These are phyloP conservation scores for Crocidura indochinensis DNA, from an alignment of 2,797 vertebrate genomes.

Conservation along the genomic window DNA sequence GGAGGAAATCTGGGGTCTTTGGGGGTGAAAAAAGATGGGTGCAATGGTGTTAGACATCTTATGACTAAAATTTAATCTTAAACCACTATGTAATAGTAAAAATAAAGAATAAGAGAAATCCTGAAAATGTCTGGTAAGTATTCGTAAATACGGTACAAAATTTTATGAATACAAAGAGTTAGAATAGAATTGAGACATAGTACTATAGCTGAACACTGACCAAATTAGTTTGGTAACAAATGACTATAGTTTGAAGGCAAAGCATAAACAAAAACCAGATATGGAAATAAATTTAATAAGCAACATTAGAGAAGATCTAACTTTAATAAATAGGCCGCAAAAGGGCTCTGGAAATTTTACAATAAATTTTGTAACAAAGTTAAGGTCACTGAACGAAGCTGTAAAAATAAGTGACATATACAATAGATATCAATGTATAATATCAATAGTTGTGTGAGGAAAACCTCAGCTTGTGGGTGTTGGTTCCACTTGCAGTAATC, in stretches of 20 bases:
- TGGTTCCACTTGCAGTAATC: no score
- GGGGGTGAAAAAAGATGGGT: no score
- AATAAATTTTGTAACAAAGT: not conserved
- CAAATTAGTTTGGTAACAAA: slow-evolving; percentile 56
- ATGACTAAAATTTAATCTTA: no score
- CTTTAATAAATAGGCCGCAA: not conserved
- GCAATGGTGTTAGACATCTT: no score
- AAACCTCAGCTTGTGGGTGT: not conserved
- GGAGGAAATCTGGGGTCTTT: no score
- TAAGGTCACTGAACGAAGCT: not conserved
- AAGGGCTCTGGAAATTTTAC: not conserved
- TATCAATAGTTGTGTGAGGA: not conserved
- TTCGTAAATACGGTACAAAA: slow-evolving; percentile 33
- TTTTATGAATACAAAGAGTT: not conserved
- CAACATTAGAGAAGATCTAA: not conserved
- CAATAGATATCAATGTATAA: not conserved
- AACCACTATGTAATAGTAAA: no score
- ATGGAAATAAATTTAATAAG: not conserved
- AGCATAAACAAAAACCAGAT: slow-evolving; percentile 1
- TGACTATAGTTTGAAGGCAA: slow-evolving; percentile 31
- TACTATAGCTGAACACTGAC: not conserved
- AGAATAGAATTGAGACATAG: not conserved
- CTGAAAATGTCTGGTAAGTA: slow-evolving; percentile 17
- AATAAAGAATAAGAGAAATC: not conserved
- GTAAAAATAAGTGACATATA: not conserved